These are phyloP conservation scores for Dreissena polymorpha DNA, from an alignment of 1,140 invertebrate genomes.

Conservation along the genomic window DNA sequence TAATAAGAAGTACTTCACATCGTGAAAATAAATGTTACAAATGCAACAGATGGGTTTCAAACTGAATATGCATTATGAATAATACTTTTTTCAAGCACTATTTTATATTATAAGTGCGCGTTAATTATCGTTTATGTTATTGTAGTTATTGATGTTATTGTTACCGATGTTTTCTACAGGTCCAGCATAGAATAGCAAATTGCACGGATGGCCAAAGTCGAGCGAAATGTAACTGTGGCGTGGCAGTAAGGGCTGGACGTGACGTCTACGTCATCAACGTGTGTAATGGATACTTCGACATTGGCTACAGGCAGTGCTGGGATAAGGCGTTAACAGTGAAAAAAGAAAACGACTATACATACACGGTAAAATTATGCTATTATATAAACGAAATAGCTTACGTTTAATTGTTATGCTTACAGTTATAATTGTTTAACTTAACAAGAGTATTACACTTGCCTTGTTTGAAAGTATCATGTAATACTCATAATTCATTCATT, in stretches of 20 bases:
- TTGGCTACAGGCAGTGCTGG: conserved; percentile 30
- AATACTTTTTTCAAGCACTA: background rate
- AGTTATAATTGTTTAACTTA: too few relatives aligned
- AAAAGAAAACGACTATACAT: conserved; percentile 29
- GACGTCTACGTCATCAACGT: conserved; percentile 30
- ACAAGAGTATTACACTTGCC: too few relatives aligned
- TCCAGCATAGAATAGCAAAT: conserved; percentile 25
- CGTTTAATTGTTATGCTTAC: too few relatives aligned
- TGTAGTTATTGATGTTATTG: too few relatives aligned
- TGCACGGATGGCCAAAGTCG: conserved; percentile 12
- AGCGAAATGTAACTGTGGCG: conserved; percentile 40
- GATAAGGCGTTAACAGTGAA: conserved; percentile 10
- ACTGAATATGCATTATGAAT: conserved; percentile 13
- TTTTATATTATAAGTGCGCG: too few relatives aligned
- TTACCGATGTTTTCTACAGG: background rate
- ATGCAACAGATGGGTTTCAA: too few relatives aligned
- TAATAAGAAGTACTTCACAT: too few relatives aligned
- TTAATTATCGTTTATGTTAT: too few relatives aligned
- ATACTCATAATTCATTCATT: too few relatives aligned
- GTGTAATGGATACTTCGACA: conserved; percentile 19
- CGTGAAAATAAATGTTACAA: too few relatives aligned
- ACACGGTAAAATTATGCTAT: conserved; percentile 5
- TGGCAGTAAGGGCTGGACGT: conserved; percentile 18
- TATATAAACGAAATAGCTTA: too few relatives aligned
- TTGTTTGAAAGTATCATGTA: too few relatives aligned